Percentiles rank a stretch among this genome's conserved stretches.
phyloP scores from a whole-genome alignment of 2,888 invertebrate species.

The Cerastis rubricosa region DNA sequence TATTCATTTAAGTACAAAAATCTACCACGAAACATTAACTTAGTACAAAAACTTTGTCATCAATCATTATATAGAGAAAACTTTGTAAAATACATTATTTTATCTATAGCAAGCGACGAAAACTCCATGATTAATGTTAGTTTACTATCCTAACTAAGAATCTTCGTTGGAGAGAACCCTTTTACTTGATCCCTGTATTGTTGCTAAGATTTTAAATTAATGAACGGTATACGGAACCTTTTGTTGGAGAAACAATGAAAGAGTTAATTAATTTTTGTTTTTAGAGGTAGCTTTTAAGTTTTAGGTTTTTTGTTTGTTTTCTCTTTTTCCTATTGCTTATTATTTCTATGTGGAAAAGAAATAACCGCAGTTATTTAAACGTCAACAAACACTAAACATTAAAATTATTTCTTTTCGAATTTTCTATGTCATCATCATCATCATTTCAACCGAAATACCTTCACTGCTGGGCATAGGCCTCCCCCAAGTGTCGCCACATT shows the following conservation, averaged over 20 bases:
- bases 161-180: slow-evolving; percentile 56
- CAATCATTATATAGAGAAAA: slow-evolving; percentile 62
- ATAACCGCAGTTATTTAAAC: background rate
- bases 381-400: background rate
- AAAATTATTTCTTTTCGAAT: background rate
- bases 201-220: slow-evolving; percentile 80
- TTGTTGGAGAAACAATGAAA: slow-evolving; percentile 74
- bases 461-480: too few species aligned
- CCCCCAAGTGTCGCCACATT: too few species aligned
- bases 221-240: slow-evolving; percentile 69
- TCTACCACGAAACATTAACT: slow-evolving; percentile 45
- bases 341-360: background rate
- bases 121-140: slow-evolving; percentile 62
- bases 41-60: slow-evolving; percentile 40
- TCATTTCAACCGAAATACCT: too few species aligned
- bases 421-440: too few species aligned
- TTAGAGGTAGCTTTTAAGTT: slow-evolving; percentile 15
- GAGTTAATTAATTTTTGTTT: slow-evolving; percentile 69
- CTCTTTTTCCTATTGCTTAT: too few species aligned
- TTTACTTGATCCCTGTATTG: slow-evolving; percentile 68
- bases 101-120: slow-evolving; percentile 52
- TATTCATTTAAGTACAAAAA: background rate
- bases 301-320: background rate
- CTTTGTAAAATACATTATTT: slow-evolving; percentile 59
- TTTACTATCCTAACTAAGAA: slow-evolving; percentile 60